phyloP scores from a whole-genome alignment of 2,113 vertebrate genomes.

The Phylloscopus trochilus region DNA sequence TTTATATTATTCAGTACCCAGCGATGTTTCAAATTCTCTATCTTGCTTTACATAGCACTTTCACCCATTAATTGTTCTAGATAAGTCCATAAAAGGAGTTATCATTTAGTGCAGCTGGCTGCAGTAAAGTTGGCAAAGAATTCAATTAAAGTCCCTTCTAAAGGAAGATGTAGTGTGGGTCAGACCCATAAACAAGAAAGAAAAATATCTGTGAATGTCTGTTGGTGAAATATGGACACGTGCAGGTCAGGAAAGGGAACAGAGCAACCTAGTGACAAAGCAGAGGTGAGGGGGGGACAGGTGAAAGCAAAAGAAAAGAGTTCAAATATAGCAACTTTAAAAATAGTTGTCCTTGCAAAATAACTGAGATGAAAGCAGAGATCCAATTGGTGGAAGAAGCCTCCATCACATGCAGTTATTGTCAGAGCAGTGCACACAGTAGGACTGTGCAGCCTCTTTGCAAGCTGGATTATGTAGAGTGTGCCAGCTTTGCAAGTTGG shows the following conservation, averaged over 20 bases:
- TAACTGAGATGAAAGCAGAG: constrained; percentile 11
- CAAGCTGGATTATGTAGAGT: neutral
- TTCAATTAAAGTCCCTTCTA: neutral
- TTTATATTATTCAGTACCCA: constrained; percentile 22
- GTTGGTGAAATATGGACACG: neutral
- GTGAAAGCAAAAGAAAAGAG: constrained; percentile 33
- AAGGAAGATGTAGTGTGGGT: neutral
- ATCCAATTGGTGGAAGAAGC: constrained; percentile 34
- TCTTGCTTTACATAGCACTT: constrained; percentile 29
- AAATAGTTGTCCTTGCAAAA: constrained; percentile 56
- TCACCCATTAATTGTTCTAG: constrained; percentile 34
- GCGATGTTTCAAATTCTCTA: constrained; percentile 21
- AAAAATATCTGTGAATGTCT: neutral
- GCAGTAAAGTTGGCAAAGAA: constrained; percentile 10
- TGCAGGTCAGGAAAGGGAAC: neutral
- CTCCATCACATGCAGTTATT: constrained; percentile 41
- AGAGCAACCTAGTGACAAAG: constrained; percentile 9
- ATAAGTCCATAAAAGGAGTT: constrained; percentile 12
- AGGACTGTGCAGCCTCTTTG: neutral
- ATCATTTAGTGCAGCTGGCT: constrained; percentile 36
- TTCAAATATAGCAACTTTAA: constrained; percentile 53
- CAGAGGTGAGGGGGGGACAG: neutral
- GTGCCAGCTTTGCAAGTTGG: neutral
- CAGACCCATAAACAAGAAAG: neutral
- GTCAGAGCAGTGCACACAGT: constrained; percentile 30